These are phyloP conservation scores for Acronicta aceris DNA, from an alignment of 2,888 invertebrate species.

Conservation along the genomic window DNA sequence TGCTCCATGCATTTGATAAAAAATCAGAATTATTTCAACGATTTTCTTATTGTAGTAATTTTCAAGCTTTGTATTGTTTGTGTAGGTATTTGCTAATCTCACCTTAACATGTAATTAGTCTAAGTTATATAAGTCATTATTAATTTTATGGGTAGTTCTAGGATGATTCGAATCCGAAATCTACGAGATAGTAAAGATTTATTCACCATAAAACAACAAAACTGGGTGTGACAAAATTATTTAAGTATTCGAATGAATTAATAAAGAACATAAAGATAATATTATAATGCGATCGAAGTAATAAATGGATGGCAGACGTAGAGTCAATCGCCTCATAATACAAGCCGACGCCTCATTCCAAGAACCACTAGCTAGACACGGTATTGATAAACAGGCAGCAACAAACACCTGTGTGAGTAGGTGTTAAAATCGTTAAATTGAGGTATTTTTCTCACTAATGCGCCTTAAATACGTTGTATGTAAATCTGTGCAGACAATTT, in stretches of 20 bases:
- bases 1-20: background rate
- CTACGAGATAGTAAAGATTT: slow-evolving; percentile 12
- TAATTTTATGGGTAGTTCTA: background rate
- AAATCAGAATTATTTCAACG: background rate
- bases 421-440: slow-evolving; percentile 62
- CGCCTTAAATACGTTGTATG: slow-evolving; percentile 54
- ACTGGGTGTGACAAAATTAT: slow-evolving; percentile 31
- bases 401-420: slow-evolving; percentile 66
- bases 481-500: slow-evolving; percentile 71
- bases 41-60: background rate
- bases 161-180: slow-evolving; percentile 15
- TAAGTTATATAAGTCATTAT: no score
- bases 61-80: no score
- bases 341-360: slow-evolving; percentile 46
- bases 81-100: no score
- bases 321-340: slow-evolving; percentile 56
- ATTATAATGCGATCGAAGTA: slow-evolving; percentile 31
- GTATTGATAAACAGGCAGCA: slow-evolving; percentile 55
- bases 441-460: slow-evolving; percentile 63
- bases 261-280: slow-evolving; percentile 38
- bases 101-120: no score
- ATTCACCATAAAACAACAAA: slow-evolving; percentile 16
- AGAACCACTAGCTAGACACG: slow-evolving; percentile 59
- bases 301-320: slow-evolving; percentile 33
- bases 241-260: slow-evolving; percentile 39